Base-by-base conservation (phyloP, 1,140 invertebrate genomes). In the Drosophila pandora region DNA sequence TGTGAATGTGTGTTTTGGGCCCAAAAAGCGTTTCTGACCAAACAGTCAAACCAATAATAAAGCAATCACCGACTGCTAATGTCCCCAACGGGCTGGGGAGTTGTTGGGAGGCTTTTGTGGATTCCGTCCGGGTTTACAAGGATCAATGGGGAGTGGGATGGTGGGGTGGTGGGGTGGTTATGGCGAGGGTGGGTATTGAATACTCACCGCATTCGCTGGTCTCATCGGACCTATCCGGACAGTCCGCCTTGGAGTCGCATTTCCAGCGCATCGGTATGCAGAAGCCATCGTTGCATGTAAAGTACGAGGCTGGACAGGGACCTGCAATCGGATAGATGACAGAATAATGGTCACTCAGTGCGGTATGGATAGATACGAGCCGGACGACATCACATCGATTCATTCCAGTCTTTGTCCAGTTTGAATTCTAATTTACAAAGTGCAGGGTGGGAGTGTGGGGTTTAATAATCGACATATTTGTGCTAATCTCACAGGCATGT, bases 191-290 rank as follows among this genome's bases (percentile, higher is more conserved):
- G 25, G 25, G 7, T 28, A 53, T 50, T 62, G 45, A 58, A 28
- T 64, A 90, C 92, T 92, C 89, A 94, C 94, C 92, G 83, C 94
- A 95, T 59, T 93, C 91, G 53, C 90, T 74, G 57, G 91, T 91
- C 91, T 96, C 95, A 91, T 96, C 95, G 57, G 94, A 94, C 34
- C 92, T 94, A 92, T 96, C 95, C 12, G 91, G 90, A 91, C 95
- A 96, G 88, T 96, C 95, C 45, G 91, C 76, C 53, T 93, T 92
- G 8, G 89, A 90, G 91, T 96, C 94, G 92, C 95, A 96, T 81
- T 93, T 93, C 93, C 94, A 94, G 57, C 92, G 91, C 65, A 90
- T 82, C 43, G 94, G 93, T 83, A 96, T 94, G 90, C 95, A 96
- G 70, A 93, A 92, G 45, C 94, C 93, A 70, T 93, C 93, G 55